Evolutionary conservation across 2,888 invertebrate species (phyloP).

Genomic region (Hartigia nigra): DNA sequence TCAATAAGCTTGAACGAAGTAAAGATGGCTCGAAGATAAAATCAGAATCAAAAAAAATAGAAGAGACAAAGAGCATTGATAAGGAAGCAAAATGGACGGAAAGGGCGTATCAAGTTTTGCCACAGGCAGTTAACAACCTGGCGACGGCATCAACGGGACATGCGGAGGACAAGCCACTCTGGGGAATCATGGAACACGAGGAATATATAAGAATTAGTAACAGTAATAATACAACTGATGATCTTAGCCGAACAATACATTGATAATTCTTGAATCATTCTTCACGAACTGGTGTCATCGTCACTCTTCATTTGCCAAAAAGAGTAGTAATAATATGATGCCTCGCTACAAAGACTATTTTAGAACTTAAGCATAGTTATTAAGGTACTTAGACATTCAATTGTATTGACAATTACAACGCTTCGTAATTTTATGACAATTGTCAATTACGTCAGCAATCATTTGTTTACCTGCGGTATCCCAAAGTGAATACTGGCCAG

Average conservation of each 20-base stretch:
- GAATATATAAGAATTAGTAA: constrained; percentile 39
- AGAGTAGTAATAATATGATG: background rate
- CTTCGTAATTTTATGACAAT: background rate
- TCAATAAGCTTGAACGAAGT: constrained; percentile 59
- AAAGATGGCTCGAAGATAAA: constrained; percentile 28
- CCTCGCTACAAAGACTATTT: background rate
- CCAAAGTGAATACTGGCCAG: background rate
- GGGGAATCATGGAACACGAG: constrained; percentile 64
- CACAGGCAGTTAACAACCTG: constrained; percentile 62
- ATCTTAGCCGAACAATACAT: background rate
- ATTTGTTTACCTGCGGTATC: background rate
- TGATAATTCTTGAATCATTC: background rate
- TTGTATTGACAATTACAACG: background rate
- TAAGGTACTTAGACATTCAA: background rate
- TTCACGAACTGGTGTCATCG: background rate
- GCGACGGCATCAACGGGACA: constrained; percentile 53
- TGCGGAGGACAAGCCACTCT: constrained; percentile 54
- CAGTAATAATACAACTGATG: background rate
- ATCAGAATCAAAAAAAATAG: background rate
- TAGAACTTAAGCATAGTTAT: background rate
- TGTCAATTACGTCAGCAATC: background rate
- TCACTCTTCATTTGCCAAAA: background rate
- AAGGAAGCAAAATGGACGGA: constrained; percentile 52
- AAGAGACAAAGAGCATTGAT: constrained; percentile 25
- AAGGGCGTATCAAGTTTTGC: constrained; percentile 60